phyloP scores from a whole-genome alignment of 2,797 vertebrate species.

The Enteromius trimaculatus region DNA sequence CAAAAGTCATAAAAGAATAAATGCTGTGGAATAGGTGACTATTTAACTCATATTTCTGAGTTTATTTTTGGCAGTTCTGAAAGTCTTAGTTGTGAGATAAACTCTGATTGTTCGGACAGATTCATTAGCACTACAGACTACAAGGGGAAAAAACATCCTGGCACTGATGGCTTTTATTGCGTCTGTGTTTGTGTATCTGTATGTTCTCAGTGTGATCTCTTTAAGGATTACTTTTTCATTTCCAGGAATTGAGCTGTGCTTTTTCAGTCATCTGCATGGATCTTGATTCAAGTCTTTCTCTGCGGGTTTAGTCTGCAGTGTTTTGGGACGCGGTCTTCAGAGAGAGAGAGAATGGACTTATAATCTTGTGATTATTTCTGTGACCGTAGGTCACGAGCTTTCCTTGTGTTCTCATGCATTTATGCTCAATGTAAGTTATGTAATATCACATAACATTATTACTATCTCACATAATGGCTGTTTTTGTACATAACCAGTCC shows the following conservation, averaged over 20 bases:
- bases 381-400: not conserved
- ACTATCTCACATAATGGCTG: not conserved
- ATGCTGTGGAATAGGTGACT: not conserved
- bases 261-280: not conserved
- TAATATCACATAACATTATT: constrained; percentile 25
- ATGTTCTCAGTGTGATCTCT: not conserved
- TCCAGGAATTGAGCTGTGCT: constrained; percentile 58
- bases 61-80: not conserved
- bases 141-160: not conserved
- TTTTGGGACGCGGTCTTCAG: not conserved
- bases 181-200: not conserved
- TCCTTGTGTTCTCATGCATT: not conserved
- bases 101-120: not conserved
- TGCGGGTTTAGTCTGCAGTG: not conserved
- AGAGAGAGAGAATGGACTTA: too few relatives aligned
- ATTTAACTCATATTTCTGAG: not conserved
- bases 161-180: not conserved
- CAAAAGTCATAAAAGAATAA: too few relatives aligned
- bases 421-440: not conserved
- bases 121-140: not conserved
- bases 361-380: constrained; percentile 32
- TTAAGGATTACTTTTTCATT: constrained; percentile 30
- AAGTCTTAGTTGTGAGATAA: not conserved
- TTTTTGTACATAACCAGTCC: not conserved
- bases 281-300: not conserved